Conservation (phyloP, 2,888 invertebrate genomes). For the Galeruca laticollis region DNA sequence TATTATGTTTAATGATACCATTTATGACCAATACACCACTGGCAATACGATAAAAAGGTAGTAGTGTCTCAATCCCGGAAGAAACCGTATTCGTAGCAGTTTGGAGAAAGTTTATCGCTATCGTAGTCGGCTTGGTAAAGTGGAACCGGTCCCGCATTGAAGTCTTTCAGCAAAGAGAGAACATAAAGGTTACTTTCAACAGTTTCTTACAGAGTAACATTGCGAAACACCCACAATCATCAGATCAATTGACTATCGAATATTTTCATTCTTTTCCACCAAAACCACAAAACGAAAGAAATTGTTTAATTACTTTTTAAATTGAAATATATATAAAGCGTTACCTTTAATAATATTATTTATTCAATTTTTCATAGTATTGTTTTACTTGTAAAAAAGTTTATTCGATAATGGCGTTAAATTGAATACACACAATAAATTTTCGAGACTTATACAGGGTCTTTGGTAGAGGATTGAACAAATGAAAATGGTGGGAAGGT, state of each 20-base stretch:
- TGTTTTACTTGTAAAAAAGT: too few species aligned
- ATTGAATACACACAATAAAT: too few species aligned
- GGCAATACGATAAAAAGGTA: constrained; percentile 13
- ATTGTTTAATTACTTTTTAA: not conserved
- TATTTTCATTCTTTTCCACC: constrained; percentile 3
- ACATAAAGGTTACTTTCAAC: constrained; percentile 26
- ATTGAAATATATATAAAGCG: not conserved
- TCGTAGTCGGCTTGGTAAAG: constrained; percentile 51
- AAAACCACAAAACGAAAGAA: not conserved
- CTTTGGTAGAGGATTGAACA: too few species aligned
- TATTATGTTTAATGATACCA: not conserved
- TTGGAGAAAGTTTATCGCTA: constrained; percentile 60
- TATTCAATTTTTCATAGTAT: too few species aligned
- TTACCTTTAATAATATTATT: too few species aligned
- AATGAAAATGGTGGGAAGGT: too few species aligned
- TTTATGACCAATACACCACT: not conserved
- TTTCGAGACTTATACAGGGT: too few species aligned
- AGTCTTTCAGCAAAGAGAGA: constrained; percentile 23
- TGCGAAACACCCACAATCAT: constrained; percentile 30
- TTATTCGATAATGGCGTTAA: too few species aligned
- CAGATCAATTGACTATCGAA: not conserved
- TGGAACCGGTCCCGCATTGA: constrained; percentile 54
- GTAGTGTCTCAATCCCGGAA: constrained; percentile 62
- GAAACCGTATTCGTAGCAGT: constrained; percentile 50
- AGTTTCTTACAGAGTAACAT: constrained; percentile 19